phyloP scores from a whole-genome alignment of 92 coral and sea anemone species.

The Porites divaricata region DNA sequence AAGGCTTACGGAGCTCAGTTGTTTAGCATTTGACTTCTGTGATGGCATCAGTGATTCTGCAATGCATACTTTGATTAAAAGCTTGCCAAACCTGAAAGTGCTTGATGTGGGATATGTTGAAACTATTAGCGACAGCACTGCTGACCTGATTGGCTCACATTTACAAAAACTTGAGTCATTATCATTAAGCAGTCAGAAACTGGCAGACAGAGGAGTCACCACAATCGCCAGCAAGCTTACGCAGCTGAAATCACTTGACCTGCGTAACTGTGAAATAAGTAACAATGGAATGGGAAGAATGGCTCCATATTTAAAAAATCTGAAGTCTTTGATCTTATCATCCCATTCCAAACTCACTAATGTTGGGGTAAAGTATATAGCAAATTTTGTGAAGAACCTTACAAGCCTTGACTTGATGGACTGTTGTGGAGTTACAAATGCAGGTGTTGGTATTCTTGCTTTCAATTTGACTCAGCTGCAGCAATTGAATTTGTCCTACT shows the following conservation, averaged over 20 bases:
- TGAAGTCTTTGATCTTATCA: constrained; percentile 77
- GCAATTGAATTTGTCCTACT: constrained; percentile 86
- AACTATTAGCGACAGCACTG: constrained; percentile 81
- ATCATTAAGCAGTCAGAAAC: constrained; percentile 83
- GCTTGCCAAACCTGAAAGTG: constrained; percentile 70
- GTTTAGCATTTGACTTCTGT: constrained; percentile 79
- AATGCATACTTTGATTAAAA: constrained; percentile 70
- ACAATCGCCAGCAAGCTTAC: constrained; percentile 76
- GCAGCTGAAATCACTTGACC: constrained; percentile 79
- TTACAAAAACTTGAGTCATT: constrained; percentile 78
- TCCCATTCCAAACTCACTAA: constrained; percentile 86
- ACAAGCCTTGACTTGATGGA: constrained; percentile 93
- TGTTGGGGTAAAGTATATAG: constrained; percentile 79
- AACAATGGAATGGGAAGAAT: constrained; percentile 80
- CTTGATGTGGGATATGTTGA: constrained; percentile 90
- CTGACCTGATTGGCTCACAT: constrained; percentile 67
- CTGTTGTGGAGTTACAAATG: constrained; percentile 81
- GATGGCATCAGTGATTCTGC: constrained; percentile 82
- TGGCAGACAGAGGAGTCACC: constrained; percentile 74
- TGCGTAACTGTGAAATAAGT: constrained; percentile 84
- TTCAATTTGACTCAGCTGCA: constrained; percentile 67
- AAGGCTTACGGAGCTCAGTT: constrained; percentile 67
- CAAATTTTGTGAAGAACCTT: constrained; percentile 77
- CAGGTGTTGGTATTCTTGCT: constrained; percentile 83
- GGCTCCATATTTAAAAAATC: constrained; percentile 66